Percentiles rank a stretch among this genome's conserved stretches.
Evolutionary conservation across 2,113 vertebrate genomes (phyloP).

Genomic region (Bos taurus): DNA sequence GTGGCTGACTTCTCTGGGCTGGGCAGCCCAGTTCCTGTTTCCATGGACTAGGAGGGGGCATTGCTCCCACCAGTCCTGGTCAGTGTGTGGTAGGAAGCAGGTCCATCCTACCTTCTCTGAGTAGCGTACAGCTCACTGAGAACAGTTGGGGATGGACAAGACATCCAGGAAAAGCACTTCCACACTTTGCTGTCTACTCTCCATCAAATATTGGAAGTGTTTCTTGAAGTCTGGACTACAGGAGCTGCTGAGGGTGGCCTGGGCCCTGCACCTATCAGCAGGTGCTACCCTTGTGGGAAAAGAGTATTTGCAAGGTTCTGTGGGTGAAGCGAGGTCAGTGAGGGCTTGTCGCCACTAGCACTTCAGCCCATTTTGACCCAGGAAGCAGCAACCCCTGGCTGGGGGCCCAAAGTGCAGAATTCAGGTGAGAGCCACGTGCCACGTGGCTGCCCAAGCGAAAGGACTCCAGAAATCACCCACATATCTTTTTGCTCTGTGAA

Average conservation of each 20-base stretch:
- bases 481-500: background rate
- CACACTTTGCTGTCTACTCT: background rate
- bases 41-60: background rate
- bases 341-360: background rate
- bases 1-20: background rate
- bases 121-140: background rate
- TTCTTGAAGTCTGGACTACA: background rate
- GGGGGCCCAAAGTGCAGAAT: background rate
- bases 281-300: background rate
- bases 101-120: background rate
- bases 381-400: background rate
- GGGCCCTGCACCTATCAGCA: background rate
- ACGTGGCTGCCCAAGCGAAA: background rate
- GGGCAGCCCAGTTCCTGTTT: background rate
- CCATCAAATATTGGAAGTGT: background rate
- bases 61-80: too few relatives aligned
- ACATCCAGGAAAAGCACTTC: background rate
- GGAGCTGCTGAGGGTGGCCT: background rate
- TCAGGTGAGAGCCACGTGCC: background rate
- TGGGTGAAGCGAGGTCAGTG: background rate
- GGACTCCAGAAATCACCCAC: background rate
- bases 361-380: too few relatives aligned
- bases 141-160: background rate
- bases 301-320: background rate
- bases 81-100: background rate